Evolutionary conservation across 2,888 invertebrate genomes (phyloP).

Genomic region (Oligia fasciuncula): DNA sequence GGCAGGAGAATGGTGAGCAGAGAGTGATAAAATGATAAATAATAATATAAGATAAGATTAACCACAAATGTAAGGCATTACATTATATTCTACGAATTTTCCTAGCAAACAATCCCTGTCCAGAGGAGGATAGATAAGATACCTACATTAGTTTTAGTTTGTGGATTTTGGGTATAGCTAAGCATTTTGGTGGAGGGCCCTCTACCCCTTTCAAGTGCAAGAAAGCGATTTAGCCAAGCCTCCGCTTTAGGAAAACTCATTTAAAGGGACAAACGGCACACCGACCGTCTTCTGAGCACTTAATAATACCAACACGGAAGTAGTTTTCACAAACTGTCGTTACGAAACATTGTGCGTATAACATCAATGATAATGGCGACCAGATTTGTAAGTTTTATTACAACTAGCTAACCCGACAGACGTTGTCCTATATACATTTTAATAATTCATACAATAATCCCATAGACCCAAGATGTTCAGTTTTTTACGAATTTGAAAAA

Average conservation of each 20-base stretch:
- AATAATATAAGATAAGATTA: neutral
- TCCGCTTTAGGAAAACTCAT: slow-evolving; percentile 58
- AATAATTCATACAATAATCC: neutral
- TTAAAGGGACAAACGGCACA: slow-evolving; percentile 53
- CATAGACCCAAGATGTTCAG: neutral
- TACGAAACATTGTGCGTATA: slow-evolving; percentile 17
- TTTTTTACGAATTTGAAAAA: neutral
- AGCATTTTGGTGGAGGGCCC: slow-evolving; percentile 57
- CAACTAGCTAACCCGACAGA: neutral
- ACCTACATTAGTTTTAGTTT: slow-evolving; percentile 44
- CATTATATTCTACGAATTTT: slow-evolving; percentile 14
- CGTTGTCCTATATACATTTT: neutral
- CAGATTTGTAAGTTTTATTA: slow-evolving; percentile 13
- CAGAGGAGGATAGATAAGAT: slow-evolving; percentile 27
- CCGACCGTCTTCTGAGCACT: slow-evolving; percentile 49
- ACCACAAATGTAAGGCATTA: slow-evolving; percentile 1
- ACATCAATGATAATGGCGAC: slow-evolving; percentile 16
- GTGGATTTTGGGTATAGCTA: slow-evolving; percentile 28
- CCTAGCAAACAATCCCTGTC: slow-evolving; percentile 19
- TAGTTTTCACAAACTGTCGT: slow-evolving; percentile 41
- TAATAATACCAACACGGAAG: slow-evolving; percentile 52
- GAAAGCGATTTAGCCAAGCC: slow-evolving; percentile 61
- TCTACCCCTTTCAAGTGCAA: slow-evolving; percentile 50
- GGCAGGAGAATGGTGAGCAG: neutral
- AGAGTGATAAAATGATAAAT: neutral